Percentiles rank a stretch among this genome's conserved stretches.
Conservation (phyloP, 2,113 vertebrate species). For the Pampusana beccarii region DNA sequence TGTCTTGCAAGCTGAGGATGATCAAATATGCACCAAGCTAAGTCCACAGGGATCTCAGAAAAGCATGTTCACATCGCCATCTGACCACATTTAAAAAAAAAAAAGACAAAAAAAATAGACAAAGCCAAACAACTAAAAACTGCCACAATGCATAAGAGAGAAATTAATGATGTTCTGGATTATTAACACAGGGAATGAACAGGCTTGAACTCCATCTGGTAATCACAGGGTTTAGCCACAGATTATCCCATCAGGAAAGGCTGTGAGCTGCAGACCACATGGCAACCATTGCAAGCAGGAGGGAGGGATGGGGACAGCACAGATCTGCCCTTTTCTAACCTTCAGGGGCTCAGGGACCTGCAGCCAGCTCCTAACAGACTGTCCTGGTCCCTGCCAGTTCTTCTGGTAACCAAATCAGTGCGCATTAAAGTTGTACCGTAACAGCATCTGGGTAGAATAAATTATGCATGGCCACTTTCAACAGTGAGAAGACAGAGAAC, state of each 20-base stretch:
- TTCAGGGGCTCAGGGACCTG: conserved; percentile 34
- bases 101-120: neutral
- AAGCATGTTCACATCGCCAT: conserved; percentile 12
- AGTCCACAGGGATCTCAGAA: conserved; percentile 3
- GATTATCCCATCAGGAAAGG: conserved; percentile 64
- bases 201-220: conserved; percentile 52
- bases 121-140: neutral
- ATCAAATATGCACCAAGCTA: neutral
- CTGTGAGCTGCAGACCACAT: conserved; percentile 27
- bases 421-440: neutral
- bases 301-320: neutral
- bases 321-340: conserved; percentile 39
- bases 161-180: conserved; percentile 45
- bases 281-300: conserved; percentile 7
- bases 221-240: conserved; percentile 22
- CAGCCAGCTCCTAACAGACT: conserved; percentile 20
- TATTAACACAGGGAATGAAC: conserved; percentile 1
- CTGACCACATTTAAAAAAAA: neutral
- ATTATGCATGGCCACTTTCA: conserved; percentile 68
- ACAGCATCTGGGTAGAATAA: conserved; percentile 66
- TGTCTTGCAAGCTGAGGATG: neutral
- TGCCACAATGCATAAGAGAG: neutral
- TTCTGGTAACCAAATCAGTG: conserved; percentile 30
- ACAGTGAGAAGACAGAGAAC: conserved; percentile 6
- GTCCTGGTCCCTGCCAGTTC: conserved; percentile 13